Evolutionary conservation across 2,888 invertebrate genomes (phyloP), one percentile per base, ranked within the genome.

Genomic region (Hypselothyrea guttata): DNA sequence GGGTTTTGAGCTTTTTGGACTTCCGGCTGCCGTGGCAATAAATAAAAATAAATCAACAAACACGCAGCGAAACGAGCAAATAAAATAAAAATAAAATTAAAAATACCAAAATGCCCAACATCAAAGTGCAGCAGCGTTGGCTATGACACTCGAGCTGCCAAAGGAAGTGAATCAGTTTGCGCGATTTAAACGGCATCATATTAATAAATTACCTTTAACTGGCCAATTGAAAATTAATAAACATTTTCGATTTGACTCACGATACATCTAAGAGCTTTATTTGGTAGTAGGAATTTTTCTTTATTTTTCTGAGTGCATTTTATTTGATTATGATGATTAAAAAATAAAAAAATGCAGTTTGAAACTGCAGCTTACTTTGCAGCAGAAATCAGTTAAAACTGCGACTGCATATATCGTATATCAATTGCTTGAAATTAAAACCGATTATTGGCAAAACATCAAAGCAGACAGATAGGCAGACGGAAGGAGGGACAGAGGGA

Each of bases 361-460:
- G 5, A 22, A 22, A 22, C 3, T 22, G 22, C 22, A 22, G 22
- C 22, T 22, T 22, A 22, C 22, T 22, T 5, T 22, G 22, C 22
- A 22, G 5, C 22, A 4, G 22, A 22, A 22, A 22, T 22, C 22
- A 22, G 22, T 22, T 22, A 22, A 22, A 22, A 22, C 22, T 22
- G 22, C 22, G 22, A 22, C 22, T 18, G 33, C 18, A 4, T 33
- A 42, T 78, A 84, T 77, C 75, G 60, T 59, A 85, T 84, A 77
- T 84, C 78, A 86, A 86, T 78, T 86, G 75, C 82, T 77, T 72
- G 73, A 77, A 85, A 76, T 75, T 81, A 79, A 75, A 79, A 75
- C 71, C 82, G 79, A 75, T 82, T 83, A 79, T 72, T 49, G 70
- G 57, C 51, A 64, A 76, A 78, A 4, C 76, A 84, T 83, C 84